phyloP scores from a whole-genome alignment of 53 echinoderm and acorn worm genomes.

The Hippasteria phrygiana region DNA sequence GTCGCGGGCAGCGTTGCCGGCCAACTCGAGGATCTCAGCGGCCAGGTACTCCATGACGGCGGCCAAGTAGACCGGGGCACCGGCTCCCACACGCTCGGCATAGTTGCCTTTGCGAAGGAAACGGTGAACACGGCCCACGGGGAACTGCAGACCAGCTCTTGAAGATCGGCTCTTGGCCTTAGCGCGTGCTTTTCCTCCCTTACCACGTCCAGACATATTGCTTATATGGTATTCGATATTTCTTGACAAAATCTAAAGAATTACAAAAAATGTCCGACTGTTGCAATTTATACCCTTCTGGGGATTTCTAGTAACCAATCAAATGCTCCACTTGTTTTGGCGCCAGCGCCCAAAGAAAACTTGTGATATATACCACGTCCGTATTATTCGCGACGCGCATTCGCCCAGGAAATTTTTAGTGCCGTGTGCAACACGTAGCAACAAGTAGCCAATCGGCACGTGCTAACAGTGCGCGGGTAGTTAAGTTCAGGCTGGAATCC shows the following conservation, averaged over 20 bases:
- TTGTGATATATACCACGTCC: slow-evolving; percentile 26
- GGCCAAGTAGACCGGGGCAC: slow-evolving; percentile 89
- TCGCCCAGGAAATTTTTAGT: neutral
- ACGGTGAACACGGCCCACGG: slow-evolving; percentile 88
- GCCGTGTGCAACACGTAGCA: slow-evolving; percentile 52
- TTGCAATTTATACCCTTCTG: neutral
- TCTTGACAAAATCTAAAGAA: neutral
- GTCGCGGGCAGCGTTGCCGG: slow-evolving; percentile 96
- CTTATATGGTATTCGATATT: neutral
- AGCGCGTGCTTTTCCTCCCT: slow-evolving; percentile 74
- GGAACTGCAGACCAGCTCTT: slow-evolving; percentile 87
- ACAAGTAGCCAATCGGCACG: slow-evolving; percentile 20
- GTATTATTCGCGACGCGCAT: neutral
- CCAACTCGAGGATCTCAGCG: slow-evolving; percentile 93
- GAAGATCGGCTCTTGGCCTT: slow-evolving; percentile 79
- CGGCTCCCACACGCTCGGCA: slow-evolving; percentile 79
- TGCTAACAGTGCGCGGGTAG: neutral
- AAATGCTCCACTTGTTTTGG: neutral
- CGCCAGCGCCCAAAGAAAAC: neutral
- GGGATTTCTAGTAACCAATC: slow-evolving; percentile 19
- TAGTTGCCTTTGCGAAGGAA: slow-evolving; percentile 87
- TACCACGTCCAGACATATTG: slow-evolving; percentile 92
- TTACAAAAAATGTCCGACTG: neutral
- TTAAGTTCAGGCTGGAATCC: neutral
- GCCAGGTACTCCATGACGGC: slow-evolving; percentile 88